A percentile compares a stretch with the other conserved stretches of the same genome.
Conservation (phyloP, 2,888 invertebrate genomes). For the Drosophila prolongata region DNA sequence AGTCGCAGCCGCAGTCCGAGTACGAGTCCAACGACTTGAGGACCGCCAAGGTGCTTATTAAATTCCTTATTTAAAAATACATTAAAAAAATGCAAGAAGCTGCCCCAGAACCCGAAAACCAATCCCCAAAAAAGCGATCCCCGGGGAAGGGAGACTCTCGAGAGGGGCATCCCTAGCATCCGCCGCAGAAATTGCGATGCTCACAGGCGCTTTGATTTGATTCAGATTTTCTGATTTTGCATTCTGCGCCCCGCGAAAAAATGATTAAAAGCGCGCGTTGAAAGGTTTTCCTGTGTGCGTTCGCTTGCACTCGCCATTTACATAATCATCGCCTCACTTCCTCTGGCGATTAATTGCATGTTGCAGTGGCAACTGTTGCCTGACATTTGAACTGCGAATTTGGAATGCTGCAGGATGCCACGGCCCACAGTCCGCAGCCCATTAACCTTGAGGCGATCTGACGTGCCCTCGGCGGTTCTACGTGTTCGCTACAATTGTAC, state of each 20-base stretch:
- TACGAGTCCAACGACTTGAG: conserved; percentile 64
- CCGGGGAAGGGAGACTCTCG: conserved; percentile 5
- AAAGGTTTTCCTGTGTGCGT: conserved; percentile 69
- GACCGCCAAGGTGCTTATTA: conserved; percentile 79
- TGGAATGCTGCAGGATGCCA: conserved; percentile 9
- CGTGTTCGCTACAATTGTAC: conserved; percentile 78
- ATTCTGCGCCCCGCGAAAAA: conserved; percentile 36
- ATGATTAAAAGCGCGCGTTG: conserved; percentile 76
- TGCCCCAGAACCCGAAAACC: conserved; percentile 55
- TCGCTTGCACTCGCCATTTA: conserved; percentile 47
- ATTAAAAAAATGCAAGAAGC: conserved; percentile 81
- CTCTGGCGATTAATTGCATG: conserved; percentile 58
- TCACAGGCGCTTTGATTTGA: conserved; percentile 57
- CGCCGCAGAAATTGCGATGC: conserved; percentile 48
- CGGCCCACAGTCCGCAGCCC: conserved; percentile 20
- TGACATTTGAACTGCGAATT: conserved; percentile 36
- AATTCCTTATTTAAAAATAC: conserved; percentile 81
- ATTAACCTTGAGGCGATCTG: conserved; percentile 63
- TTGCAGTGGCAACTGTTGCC: conserved; percentile 49
- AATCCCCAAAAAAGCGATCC: conserved; percentile 51
- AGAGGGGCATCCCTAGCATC: conserved; percentile 47
- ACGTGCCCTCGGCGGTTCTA: conserved; percentile 47
- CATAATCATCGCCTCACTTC: conserved; percentile 45
- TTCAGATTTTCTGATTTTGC: conserved; percentile 52
- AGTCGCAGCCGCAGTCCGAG: conserved; percentile 50